These are phyloP conservation scores for Lota lota DNA, from an alignment of 2,113 vertebrate species.

Conservation along the genomic window DNA sequence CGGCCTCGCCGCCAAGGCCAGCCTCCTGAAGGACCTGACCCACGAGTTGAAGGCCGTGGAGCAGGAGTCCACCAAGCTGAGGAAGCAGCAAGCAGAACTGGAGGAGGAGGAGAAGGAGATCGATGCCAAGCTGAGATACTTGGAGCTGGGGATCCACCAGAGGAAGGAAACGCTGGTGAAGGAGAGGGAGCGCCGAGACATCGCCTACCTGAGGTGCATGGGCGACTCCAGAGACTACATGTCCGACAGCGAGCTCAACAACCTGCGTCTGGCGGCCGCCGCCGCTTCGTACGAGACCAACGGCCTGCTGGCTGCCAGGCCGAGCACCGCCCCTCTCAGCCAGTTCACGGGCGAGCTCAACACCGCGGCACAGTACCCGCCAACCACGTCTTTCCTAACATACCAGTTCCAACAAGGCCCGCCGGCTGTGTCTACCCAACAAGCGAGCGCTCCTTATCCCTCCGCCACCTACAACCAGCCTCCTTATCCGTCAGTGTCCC, in stretches of 20 bases:
- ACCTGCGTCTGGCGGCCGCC: slow-evolving; percentile 80
- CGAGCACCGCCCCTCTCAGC: slow-evolving; percentile 74
- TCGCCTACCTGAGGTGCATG: slow-evolving; percentile 86
- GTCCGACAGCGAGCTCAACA: slow-evolving; percentile 94
- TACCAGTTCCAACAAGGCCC: slow-evolving; percentile 82
- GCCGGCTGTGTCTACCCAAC: slow-evolving; percentile 59
- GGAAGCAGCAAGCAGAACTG: slow-evolving; percentile 96
- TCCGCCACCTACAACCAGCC: slow-evolving; percentile 80
- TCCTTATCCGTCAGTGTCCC: slow-evolving; percentile 80
- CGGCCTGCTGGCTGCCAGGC: slow-evolving; percentile 72
- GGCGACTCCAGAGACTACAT: slow-evolving; percentile 91
- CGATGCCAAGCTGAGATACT: slow-evolving; percentile 94
- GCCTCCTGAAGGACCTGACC: slow-evolving; percentile 92
- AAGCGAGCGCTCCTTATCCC: slow-evolving; percentile 74
- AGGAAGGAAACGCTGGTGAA: slow-evolving; percentile 94
- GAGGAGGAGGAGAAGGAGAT: slow-evolving; percentile 99
- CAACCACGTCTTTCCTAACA: slow-evolving; percentile 79
- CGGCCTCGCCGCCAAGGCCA: slow-evolving; percentile 84
- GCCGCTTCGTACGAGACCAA: slow-evolving; percentile 77
- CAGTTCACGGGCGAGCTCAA: slow-evolving; percentile 83
- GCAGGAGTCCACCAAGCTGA: slow-evolving; percentile 93
- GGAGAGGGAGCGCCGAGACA: slow-evolving; percentile 85
- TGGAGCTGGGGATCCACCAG: slow-evolving; percentile 94
- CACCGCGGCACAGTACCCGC: slow-evolving; percentile 72
- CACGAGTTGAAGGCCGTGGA: slow-evolving; percentile 95